A percentile compares a stretch with the other conserved stretches of the same genome.
These are phyloP conservation scores for Tragelaphus scriptus DNA, from an alignment of 2,113 vertebrate species.

Conservation along the genomic window DNA sequence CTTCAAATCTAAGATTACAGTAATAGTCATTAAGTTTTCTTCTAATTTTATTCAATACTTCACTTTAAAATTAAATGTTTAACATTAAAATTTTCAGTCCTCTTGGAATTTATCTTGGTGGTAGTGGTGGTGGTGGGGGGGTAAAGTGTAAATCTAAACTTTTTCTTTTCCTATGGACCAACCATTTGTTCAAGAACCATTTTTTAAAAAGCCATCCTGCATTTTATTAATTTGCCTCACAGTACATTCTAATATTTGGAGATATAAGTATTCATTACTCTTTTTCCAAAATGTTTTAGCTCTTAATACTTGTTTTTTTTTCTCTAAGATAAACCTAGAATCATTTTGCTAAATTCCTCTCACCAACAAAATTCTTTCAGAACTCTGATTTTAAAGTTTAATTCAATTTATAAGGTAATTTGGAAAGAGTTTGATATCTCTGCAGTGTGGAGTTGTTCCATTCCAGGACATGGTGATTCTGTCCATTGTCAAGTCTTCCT, in stretches of 20 bases:
- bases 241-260: background rate
- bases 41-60: background rate
- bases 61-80: background rate
- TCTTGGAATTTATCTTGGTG: background rate
- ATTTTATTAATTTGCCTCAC: background rate
- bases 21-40: background rate
- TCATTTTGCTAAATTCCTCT: background rate
- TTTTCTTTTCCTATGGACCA: background rate
- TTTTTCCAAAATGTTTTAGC: background rate
- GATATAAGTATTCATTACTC: background rate
- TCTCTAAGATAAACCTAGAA: background rate
- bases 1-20: background rate
- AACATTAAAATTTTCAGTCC: background rate
- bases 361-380: background rate
- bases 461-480: background rate
- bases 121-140: background rate
- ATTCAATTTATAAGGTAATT: constrained; percentile 5
- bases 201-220: background rate
- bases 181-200: background rate
- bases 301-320: background rate
- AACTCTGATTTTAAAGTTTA: constrained; percentile 15
- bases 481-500: background rate
- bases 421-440: background rate
- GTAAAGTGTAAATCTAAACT: background rate
- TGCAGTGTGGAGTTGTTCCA: background rate